phyloP scores from a whole-genome alignment of 53 echinoderm and acorn worm species.

The Holothuria scabra region DNA sequence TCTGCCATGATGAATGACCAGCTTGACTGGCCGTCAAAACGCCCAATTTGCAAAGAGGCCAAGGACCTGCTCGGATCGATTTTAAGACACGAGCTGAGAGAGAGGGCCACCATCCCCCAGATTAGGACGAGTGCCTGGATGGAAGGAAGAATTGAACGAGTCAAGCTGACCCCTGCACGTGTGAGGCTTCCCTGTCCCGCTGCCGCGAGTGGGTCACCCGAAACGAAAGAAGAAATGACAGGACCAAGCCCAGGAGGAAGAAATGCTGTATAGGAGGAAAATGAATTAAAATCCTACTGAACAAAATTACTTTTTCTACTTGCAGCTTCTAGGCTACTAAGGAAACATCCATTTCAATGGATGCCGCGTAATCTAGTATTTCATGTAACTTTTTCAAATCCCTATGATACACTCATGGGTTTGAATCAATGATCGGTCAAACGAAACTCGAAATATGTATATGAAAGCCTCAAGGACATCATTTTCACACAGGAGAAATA shows the following conservation, averaged over 20 bases:
- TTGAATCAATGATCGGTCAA: no score
- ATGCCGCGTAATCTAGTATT: no score
- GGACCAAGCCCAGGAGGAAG: background rate
- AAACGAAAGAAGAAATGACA: background rate
- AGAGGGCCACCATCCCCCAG: slow-evolving; percentile 64
- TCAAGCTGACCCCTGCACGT: background rate
- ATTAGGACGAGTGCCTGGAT: slow-evolving; percentile 75
- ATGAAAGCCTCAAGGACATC: no score
- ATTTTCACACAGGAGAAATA: no score
- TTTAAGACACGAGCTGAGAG: slow-evolving; percentile 65
- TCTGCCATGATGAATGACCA: slow-evolving; percentile 56
- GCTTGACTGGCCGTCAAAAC: slow-evolving; percentile 66
- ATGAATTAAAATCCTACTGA: background rate
- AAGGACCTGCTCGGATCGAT: slow-evolving; percentile 72
- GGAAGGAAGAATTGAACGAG: slow-evolving; percentile 43
- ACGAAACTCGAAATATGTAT: no score
- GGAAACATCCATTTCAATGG: no score
- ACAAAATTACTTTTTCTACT: background rate
- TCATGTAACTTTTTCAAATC: no score
- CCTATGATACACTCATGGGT: no score
- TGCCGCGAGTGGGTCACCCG: background rate
- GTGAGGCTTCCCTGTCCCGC: no score
- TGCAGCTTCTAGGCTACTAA: no score
- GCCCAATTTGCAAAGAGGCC: slow-evolving; percentile 65
- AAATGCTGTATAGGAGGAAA: background rate